Evolutionary conservation across 1,140 invertebrate genomes (phyloP), one percentile per base, ranked within the genome.

Genomic region (Ylistrum balloti): DNA sequence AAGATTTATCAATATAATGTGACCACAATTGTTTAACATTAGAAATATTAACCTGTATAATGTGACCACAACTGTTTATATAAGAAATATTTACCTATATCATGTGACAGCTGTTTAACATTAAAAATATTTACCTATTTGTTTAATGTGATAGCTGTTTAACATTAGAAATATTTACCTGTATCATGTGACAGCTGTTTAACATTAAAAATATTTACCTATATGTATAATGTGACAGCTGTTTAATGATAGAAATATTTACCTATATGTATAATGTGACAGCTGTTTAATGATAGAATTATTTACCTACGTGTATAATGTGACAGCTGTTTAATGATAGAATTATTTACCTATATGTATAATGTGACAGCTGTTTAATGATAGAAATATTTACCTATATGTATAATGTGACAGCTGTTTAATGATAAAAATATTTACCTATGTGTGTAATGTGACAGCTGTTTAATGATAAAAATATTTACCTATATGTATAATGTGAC

Each of bases 331-430:
- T n/a, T 97, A 98, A 94, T 99, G 99, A 86, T 99, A 97, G 99
- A 99, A 99, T 85, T 99, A 99, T 96, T 99, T 99, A 17, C 99
- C 99, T 97, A 99, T 99, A 95, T 99, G 99, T 87, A 99, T 96
- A 96, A 38, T 38, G 13, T 38, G 35, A 38, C 35, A 7, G 35
- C 5, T 13, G 13, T n/a, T n/a, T 13, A 38, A 7, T 38, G 35
- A 38, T 5, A 7, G 13, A 7, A 38, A 5, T 38, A 38, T 13
- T 38, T 38, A 38, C 35, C 35, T 38, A 38, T 38, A 38, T 38
- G 35, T 38, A 38, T 38, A 38, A 38, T 38, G 13, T 38, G 35
- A 38, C 35, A 7, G 35, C 5, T 13, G 13, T n/a, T n/a, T 13
- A 38, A 7, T 38, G 35, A 38, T 5, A 7, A 38, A 7, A 38